Evolutionary conservation across 2,113 vertebrate genomes (phyloP).

Genomic region (Eclectus roratus): DNA sequence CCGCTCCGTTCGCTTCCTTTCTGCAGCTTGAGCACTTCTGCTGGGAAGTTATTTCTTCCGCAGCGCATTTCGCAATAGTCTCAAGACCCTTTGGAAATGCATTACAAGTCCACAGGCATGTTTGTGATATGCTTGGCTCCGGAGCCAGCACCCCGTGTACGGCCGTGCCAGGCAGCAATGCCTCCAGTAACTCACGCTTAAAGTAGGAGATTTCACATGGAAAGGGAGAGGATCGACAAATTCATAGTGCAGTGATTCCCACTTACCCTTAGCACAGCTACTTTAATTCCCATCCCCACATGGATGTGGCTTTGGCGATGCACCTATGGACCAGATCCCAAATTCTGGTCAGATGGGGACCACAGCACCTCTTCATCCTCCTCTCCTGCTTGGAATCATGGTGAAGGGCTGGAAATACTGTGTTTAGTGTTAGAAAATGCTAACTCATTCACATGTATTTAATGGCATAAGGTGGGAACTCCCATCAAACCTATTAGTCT

Average conservation of each 20-base stretch:
- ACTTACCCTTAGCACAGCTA: not conserved
- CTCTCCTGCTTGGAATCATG: not conserved
- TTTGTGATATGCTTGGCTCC: rapidly evolving
- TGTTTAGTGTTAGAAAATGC: not conserved
- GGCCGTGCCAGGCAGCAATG: not conserved
- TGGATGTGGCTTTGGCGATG: rapidly evolving
- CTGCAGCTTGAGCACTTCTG: not conserved
- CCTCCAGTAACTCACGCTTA: not conserved
- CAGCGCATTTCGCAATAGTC: not conserved
- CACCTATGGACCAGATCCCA: not conserved
- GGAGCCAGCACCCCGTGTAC: not conserved
- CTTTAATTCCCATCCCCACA: not conserved
- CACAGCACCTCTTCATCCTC: not conserved
- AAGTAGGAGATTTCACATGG: not conserved
- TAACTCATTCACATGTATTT: not conserved
- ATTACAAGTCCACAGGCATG: not conserved
- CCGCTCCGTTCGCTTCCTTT: not conserved
- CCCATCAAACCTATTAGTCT: not conserved
- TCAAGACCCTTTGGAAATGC: not conserved
- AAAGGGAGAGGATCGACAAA: not conserved
- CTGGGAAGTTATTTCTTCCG: not conserved
- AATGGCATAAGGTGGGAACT: not conserved
- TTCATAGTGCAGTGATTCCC: not conserved
- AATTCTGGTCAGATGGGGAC: not conserved
- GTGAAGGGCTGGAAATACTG: not conserved